Percentiles rank a stretch among this genome's conserved stretches.
phyloP scores from a whole-genome alignment of 2,888 invertebrate species.

The Cinara cedri region DNA sequence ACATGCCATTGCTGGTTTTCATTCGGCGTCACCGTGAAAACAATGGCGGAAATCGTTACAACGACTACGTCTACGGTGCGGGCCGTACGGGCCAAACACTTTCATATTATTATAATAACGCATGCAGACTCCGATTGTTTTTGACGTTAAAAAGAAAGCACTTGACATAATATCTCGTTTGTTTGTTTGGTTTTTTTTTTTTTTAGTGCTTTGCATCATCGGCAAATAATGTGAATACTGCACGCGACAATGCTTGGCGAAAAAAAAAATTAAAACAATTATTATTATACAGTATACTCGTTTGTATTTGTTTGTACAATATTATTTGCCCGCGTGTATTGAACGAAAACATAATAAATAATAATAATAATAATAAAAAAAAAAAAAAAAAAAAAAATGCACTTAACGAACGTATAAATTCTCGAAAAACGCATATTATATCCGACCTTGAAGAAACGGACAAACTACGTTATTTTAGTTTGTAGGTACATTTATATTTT shows the following conservation, averaged over 20 bases:
- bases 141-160: slow-evolving; percentile 25
- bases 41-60: not conserved
- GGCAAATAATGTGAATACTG: not conserved
- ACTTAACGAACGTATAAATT: no score
- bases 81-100: not conserved
- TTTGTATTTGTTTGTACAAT: not conserved
- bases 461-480: no score
- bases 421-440: no score
- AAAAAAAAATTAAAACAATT: not conserved
- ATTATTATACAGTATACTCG: not conserved
- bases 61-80: no score
- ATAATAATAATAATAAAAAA: no score
- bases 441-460: no score
- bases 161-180: not conserved
- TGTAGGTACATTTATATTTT: no score
- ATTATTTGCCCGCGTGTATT: not conserved
- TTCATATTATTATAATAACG: slow-evolving; percentile 2
- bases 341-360: not conserved
- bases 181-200: not conserved
- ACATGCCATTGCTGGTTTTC: not conserved
- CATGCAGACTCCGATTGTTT: not conserved
- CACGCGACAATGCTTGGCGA: not conserved
- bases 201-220: no score
- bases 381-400: not conserved
- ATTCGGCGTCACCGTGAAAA: not conserved